phyloP scores from a whole-genome alignment of 2,113 vertebrate genomes.

The Gadus chalcogrammus region DNA sequence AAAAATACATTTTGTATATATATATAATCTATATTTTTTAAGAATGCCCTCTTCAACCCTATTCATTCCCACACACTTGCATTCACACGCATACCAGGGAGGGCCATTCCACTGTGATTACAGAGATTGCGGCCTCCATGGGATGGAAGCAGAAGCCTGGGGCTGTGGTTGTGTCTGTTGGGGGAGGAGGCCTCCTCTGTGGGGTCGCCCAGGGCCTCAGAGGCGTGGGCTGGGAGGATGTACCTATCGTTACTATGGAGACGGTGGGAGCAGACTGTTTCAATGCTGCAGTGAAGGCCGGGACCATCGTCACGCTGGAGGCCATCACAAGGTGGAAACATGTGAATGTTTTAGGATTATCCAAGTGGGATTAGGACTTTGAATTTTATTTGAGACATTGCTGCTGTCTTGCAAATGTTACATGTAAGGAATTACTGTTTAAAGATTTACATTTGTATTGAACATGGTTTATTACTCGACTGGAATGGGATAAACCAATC shows the following conservation, averaged over 20 bases:
- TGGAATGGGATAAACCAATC: too few relatives aligned
- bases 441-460: too few relatives aligned
- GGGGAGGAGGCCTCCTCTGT: slow-evolving; percentile 78
- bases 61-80: background rate
- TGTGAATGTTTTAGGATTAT: too few relatives aligned
- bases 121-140: slow-evolving; percentile 65
- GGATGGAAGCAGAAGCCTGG: slow-evolving; percentile 61
- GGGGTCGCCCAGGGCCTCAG: slow-evolving; percentile 73
- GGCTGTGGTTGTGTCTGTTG: slow-evolving; percentile 73
- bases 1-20: too few relatives aligned
- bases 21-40: background rate
- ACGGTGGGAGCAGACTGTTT: slow-evolving; percentile 75
- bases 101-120: slow-evolving; percentile 70
- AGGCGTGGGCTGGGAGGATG: slow-evolving; percentile 68
- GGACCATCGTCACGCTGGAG: slow-evolving; percentile 69
- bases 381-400: too few relatives aligned
- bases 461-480: too few relatives aligned
- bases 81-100: slow-evolving; percentile 53
- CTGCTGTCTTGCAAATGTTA: too few relatives aligned
- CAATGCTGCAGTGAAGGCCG: slow-evolving; percentile 68
- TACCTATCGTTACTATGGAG: slow-evolving; percentile 76
- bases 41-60: background rate
- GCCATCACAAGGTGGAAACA: slow-evolving; percentile 74
- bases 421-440: too few relatives aligned
- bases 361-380: too few relatives aligned